These are phyloP conservation scores for Drosophila paranaensis DNA, from an alignment of 2,888 invertebrate genomes.

Conservation along the genomic window DNA sequence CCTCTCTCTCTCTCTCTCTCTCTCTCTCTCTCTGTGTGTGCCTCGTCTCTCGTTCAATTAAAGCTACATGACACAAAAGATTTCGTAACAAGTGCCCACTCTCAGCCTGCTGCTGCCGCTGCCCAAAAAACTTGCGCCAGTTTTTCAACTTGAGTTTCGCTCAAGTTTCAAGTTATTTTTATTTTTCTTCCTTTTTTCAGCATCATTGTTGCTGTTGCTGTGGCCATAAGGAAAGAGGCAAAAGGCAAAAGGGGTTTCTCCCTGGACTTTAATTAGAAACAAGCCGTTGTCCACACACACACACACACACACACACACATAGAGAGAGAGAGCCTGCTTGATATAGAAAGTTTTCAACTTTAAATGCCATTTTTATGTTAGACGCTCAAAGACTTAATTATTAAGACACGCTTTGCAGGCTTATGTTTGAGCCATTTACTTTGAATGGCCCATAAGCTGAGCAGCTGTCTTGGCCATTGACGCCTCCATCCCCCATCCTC, in stretches of 20 bases:
- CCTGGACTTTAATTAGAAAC: conserved; percentile 53
- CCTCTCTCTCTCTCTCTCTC: conserved; percentile 4
- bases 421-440: conserved; percentile 30
- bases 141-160: conserved; percentile 40
- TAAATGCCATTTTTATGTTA: conserved; percentile 59
- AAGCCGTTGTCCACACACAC: conserved; percentile 11
- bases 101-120: neutral
- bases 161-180: conserved; percentile 16
- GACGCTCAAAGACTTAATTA: conserved; percentile 54
- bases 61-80: conserved; percentile 66
- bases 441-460: conserved; percentile 22
- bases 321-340: neutral
- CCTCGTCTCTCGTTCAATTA: conserved; percentile 68
- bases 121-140: conserved; percentile 28
- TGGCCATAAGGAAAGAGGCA: conserved; percentile 3
- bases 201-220: conserved; percentile 21
- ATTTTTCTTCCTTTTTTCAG: conserved; percentile 14
- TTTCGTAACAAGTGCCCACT: conserved; percentile 53
- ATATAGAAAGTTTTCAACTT: conserved; percentile 37
- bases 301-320: neutral
- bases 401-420: conserved; percentile 27
- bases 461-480: conserved; percentile 2
- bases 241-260: conserved; percentile 28
- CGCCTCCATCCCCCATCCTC: neutral
- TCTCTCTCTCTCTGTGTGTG: conserved; percentile 10